Evolutionary conservation across 2,113 vertebrate species (phyloP).

Genomic region (Eulacestoma nigropectus): DNA sequence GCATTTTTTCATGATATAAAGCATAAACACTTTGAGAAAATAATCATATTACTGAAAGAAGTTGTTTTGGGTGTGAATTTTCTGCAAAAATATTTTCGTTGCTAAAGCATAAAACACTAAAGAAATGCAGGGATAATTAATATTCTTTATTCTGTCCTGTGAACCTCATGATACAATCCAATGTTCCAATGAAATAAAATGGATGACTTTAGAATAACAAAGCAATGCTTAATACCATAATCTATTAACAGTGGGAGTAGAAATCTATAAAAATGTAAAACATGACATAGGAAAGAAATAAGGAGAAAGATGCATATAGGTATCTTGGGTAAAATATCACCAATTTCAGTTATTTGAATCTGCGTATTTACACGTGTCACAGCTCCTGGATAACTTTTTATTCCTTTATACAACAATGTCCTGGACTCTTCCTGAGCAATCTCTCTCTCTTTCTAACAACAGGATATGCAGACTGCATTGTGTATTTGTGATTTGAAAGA

Average conservation of each 20-base stretch:
- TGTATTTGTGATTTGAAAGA: not conserved
- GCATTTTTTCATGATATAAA: not conserved
- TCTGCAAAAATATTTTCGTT: not conserved
- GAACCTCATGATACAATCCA: not conserved
- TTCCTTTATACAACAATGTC: not conserved
- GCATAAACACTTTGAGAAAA: not conserved
- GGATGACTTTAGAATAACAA: not conserved
- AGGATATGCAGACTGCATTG: not conserved
- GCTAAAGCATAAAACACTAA: not conserved
- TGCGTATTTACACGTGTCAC: not conserved
- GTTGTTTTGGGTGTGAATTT: not conserved
- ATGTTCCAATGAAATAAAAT: not conserved
- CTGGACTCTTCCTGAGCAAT: not conserved
- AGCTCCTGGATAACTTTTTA: not conserved
- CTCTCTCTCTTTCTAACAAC: not conserved
- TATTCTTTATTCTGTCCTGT: not conserved
- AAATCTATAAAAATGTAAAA: not conserved
- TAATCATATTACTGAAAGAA: not conserved
- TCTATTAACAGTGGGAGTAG: not conserved
- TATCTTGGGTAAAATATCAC: not conserved
- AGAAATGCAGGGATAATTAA: not conserved
- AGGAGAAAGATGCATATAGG: not conserved
- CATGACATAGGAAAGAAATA: accelerated
- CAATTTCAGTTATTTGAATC: not conserved
- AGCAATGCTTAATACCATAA: not conserved